Base-by-base conservation (phyloP, 2,888 invertebrate species). In the Drosophila paranaensis region DNA sequence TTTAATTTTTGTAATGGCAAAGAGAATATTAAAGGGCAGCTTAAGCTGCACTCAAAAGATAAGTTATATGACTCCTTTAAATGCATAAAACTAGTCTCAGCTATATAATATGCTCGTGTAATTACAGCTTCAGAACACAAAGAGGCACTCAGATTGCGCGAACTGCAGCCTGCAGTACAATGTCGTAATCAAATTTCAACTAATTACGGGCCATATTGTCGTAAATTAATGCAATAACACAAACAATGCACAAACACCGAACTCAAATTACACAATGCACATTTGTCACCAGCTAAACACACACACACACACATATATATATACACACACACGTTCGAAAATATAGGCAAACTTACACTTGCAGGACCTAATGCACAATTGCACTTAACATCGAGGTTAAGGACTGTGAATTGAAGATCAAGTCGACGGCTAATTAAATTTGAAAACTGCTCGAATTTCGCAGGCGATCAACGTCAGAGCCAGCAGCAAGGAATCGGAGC, bases 191-290 rank as follows among this genome's bases (percentile, higher is more conserved):
- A 89, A 83, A 90, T 88, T 88, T 77, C 72, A 72, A 71, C 82
- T 90, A 90, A 88, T 90, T 89, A 89, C 77, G 82, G 65, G 62
- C 71, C 88, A 84, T 89, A 89, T 89, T 90, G 90, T 88, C 72
- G 86, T 76, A 74, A 82, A 83, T 88, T 87, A 89, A 87, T 83
- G 83, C 88, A 88, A 87, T 86, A 87, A 90, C 73, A 81, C 82
- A 89, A 84, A 87, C 77, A 85, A 83, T 78, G 77, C 80, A 62
- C 71, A 74, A 83, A 83, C 89, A 86, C 42, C 46, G 74, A 72
- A 74, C 88, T 90, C 87, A 65, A 67, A 84, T 90, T 89, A 84
- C 87, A 72, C 71, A 75, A 75, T 64, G 60, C 33, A 40, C 67
- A 62, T 62, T 61, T 61, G 57, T 64, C 25, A 35, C 16, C 43